A percentile compares a stretch with the other conserved stretches of the same genome.
These are phyloP conservation scores for Eupithecia vulgata DNA, from an alignment of 2,888 invertebrate genomes.

Conservation along the genomic window DNA sequence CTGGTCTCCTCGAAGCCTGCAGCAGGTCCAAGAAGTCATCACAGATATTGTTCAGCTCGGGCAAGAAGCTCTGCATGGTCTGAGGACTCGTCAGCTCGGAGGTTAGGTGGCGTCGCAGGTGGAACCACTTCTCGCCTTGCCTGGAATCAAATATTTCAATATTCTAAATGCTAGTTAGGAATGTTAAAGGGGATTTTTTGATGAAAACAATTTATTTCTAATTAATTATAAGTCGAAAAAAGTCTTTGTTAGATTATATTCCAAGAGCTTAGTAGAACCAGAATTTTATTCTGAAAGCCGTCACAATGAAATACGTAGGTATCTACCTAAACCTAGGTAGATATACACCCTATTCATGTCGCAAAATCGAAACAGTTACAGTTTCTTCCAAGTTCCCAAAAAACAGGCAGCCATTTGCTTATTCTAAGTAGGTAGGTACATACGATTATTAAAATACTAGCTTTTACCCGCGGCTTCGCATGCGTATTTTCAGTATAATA, in stretches of 20 bases:
- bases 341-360: no score
- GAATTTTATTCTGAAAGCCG: not conserved
- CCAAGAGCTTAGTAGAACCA: not conserved
- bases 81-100: conserved; percentile 90
- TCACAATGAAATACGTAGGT: no score
- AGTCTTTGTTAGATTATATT: not conserved
- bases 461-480: no score
- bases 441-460: not conserved
- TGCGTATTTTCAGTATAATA: no score
- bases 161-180: not conserved
- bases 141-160: conserved; percentile 65
- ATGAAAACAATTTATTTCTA: not conserved
- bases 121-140: conserved; percentile 91
- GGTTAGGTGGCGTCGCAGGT: conserved; percentile 88
- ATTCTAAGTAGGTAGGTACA: not conserved
- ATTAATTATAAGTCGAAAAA: not conserved
- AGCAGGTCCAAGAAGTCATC: conserved; percentile 90
- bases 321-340: no score
- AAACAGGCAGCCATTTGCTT: not conserved
- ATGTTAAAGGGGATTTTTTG: not conserved
- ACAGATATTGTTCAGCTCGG: conserved; percentile 89
- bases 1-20: conserved; percentile 77
- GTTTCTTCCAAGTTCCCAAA: no score
- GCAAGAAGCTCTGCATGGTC: conserved; percentile 89
- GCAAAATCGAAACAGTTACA: no score